Base-by-base conservation (phyloP, 2,888 invertebrate species). In the Ellobium chinense region DNA sequence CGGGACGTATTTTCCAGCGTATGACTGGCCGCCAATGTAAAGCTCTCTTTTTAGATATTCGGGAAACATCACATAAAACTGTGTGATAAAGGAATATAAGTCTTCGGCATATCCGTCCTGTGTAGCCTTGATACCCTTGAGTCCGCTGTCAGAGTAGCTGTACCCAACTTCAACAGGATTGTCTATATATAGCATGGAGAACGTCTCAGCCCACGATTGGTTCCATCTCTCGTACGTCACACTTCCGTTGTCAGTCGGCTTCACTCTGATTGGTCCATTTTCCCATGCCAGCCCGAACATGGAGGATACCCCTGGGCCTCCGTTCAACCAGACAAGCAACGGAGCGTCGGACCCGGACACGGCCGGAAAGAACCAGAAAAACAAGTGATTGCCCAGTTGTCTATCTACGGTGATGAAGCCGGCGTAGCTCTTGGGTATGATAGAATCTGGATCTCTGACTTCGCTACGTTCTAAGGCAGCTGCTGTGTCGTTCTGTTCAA, bases 321-420 rank as follows among this genome's bases (percentile, higher is more conserved):
- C 93, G 86, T 93, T 93, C 78, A 92, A 83, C 93, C 93, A 93
- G 24, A 93, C 82, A 24, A 93, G 65, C 37, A 93, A 89, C 2
- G 93, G 93, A 0, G 91, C 92, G 62, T 85, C 85, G 7, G 73
- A 80, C 27, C 86, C 82, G 60, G 76, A 80, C 88, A 95, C 94
- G 0, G 97, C 95, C 0, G 97, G 97, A 91, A 97, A 97, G 91
- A 96, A 97, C 97, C 97, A 98, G 93, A 98, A 97, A 93, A 97
- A 98, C 93, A 96, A 94, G 90, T 97, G 97, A 0, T 97, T 97
- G 87, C 96, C 95, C 89, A 94, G 95, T 0, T 94, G 92, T 87
- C 95, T 95, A 91, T 97, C 95, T 0, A 97, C 97, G 0, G 97
- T 98, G 75, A 98, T 94, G 91, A 95, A 97, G 14, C 97, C 92